Evolutionary conservation across 2,888 invertebrate species (phyloP).

Genomic region (Leptinotarsa rubiginosa): DNA sequence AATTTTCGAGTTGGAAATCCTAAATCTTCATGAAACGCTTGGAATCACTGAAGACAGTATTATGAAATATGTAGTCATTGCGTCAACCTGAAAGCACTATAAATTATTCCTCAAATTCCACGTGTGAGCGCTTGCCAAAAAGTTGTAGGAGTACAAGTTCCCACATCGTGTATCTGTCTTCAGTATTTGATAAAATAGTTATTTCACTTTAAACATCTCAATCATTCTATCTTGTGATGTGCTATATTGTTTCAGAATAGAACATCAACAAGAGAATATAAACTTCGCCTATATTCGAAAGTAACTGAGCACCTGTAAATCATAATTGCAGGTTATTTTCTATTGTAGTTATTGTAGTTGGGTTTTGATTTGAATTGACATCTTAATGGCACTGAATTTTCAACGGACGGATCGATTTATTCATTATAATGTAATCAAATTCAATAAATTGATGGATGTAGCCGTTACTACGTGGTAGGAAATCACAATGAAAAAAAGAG

Average conservation of each 20-base stretch:
- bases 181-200: neutral
- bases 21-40: neutral
- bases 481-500: neutral
- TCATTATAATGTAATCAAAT: no score
- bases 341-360: no score
- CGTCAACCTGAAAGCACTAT: conserved; percentile 13
- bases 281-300: no score
- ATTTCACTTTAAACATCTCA: neutral
- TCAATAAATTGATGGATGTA: no score
- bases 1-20: neutral
- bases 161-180: conserved; percentile 18
- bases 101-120: conserved; percentile 14
- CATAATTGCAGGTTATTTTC: no score
- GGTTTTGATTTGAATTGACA: no score
- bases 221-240: neutral
- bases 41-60: conserved; percentile 8
- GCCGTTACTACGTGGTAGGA: no score
- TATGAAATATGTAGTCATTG: conserved; percentile 15
- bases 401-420: no score
- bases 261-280: no score
- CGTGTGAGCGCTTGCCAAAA: conserved; percentile 11
- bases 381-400: no score
- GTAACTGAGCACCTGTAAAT: no score
- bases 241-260: no score
- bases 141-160: conserved; percentile 23